Evolutionary conservation across 2,113 vertebrate genomes (phyloP).

Genomic region (Sclerurus mexicanus): DNA sequence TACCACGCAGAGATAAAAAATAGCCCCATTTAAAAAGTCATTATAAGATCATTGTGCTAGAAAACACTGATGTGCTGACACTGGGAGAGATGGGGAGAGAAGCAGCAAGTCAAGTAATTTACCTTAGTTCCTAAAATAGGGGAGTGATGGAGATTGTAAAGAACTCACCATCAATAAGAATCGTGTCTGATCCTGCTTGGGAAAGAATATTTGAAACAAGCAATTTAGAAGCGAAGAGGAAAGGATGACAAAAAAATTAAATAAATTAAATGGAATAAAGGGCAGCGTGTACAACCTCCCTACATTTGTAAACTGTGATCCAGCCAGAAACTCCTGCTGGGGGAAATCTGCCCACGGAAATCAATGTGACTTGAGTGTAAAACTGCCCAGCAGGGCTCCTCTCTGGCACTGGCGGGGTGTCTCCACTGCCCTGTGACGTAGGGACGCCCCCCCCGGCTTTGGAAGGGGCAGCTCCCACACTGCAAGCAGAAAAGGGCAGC

Average conservation of each 20-base stretch:
- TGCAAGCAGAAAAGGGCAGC: neutral
- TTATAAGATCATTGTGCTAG: neutral
- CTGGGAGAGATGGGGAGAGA: neutral
- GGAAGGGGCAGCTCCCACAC: neutral
- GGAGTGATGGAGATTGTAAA: neutral
- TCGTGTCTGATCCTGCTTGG: neutral
- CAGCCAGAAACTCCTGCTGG: conserved; percentile 10
- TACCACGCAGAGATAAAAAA: neutral
- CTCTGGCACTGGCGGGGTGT: neutral
- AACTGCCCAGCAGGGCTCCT: conserved; percentile 13
- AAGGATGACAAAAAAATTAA: neutral
- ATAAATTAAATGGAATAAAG: neutral
- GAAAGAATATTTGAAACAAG: neutral
- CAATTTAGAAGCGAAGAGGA: neutral
- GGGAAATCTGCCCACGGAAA: conserved; percentile 35
- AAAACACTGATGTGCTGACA: neutral
- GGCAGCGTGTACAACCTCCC: accelerated
- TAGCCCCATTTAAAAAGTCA: neutral
- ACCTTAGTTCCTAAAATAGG: neutral
- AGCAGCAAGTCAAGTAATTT: neutral
- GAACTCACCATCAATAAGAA: neutral
- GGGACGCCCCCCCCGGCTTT: neutral
- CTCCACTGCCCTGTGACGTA: neutral
- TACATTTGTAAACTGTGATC: neutral
- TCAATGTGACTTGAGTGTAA: conserved; percentile 42